These are phyloP conservation scores for Dicrostonyx torquatus DNA, from an alignment of 2,797 vertebrate species.

Conservation along the genomic window DNA sequence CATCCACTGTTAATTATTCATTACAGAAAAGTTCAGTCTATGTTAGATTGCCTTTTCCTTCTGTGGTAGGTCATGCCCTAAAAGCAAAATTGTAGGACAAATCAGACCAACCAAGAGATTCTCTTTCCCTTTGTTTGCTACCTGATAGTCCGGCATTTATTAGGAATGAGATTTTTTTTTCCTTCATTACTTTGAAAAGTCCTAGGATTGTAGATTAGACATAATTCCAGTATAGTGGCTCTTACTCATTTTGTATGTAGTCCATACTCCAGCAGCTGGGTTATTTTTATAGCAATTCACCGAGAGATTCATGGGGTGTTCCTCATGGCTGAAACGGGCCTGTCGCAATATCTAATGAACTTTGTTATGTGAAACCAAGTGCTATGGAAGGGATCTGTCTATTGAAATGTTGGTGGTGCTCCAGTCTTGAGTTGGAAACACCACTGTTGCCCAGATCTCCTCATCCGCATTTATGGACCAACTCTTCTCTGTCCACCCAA, in stretches of 20 bases:
- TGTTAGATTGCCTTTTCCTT: background rate
- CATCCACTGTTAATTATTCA: background rate
- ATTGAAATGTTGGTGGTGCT: background rate
- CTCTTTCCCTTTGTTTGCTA: conserved; percentile 16
- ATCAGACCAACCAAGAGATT: background rate
- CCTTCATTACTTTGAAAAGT: background rate
- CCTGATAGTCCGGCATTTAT: background rate
- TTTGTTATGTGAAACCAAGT: background rate
- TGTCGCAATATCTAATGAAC: background rate
- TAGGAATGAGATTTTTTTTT: conserved; percentile 10
- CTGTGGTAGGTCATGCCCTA: background rate
- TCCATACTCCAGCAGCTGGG: background rate
- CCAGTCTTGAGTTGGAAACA: background rate
- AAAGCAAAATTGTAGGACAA: background rate
- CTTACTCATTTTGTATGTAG: background rate
- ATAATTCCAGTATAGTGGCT: background rate
- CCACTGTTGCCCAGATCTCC: background rate
- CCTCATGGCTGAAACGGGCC: background rate
- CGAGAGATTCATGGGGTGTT: background rate
- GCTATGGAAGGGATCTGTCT: background rate
- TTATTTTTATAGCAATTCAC: background rate
- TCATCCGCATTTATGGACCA: background rate
- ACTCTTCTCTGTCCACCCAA: background rate
- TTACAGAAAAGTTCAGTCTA: background rate
- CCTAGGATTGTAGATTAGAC: background rate